phyloP scores from a whole-genome alignment of 30 jellyfish, hydroid and myxozoan species.

The Hydractinia echinata region DNA sequence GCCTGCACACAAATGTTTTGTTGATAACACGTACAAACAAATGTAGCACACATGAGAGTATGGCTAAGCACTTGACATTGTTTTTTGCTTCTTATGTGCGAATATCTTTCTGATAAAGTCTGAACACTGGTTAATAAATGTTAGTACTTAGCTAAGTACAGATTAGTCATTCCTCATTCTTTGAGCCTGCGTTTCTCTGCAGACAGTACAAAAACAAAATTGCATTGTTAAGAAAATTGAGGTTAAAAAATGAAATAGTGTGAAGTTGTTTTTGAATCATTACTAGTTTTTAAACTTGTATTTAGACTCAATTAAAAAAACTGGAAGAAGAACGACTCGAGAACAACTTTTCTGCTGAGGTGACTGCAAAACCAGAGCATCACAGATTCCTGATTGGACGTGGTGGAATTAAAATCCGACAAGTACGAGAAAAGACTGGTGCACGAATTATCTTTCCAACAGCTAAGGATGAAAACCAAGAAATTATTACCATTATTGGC shows the following conservation, averaged over 20 bases:
- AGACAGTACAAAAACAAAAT: too few relatives aligned
- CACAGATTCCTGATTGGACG: slow-evolving; percentile 91
- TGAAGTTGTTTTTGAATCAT: not conserved
- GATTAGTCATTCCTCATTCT: not conserved
- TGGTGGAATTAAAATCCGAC: slow-evolving; percentile 76
- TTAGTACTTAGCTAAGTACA: too few relatives aligned
- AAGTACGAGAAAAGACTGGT: slow-evolving; percentile 87
- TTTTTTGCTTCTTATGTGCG: too few relatives aligned
- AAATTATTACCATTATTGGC: slow-evolving; percentile 80
- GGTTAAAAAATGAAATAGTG: not conserved
- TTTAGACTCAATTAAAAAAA: slow-evolving; percentile 40
- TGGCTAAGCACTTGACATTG: too few relatives aligned
- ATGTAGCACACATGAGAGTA: too few relatives aligned
- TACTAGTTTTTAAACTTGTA: not conserved
- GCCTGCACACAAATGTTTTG: too few relatives aligned
- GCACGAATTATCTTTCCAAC: slow-evolving; percentile 87
- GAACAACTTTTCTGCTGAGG: slow-evolving; percentile 74
- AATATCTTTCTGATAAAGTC: too few relatives aligned
- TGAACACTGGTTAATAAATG: too few relatives aligned
- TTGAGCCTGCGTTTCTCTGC: not conserved
- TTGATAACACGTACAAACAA: too few relatives aligned
- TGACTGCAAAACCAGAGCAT: slow-evolving; percentile 90
- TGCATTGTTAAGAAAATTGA: not conserved
- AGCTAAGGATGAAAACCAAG: slow-evolving; percentile 64
- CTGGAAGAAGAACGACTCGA: slow-evolving; percentile 57